A percentile compares a stretch with the other conserved stretches of the same genome.
Evolutionary conservation across 2,797 vertebrate genomes (phyloP).

Genomic region (Poecilia gillii): DNA sequence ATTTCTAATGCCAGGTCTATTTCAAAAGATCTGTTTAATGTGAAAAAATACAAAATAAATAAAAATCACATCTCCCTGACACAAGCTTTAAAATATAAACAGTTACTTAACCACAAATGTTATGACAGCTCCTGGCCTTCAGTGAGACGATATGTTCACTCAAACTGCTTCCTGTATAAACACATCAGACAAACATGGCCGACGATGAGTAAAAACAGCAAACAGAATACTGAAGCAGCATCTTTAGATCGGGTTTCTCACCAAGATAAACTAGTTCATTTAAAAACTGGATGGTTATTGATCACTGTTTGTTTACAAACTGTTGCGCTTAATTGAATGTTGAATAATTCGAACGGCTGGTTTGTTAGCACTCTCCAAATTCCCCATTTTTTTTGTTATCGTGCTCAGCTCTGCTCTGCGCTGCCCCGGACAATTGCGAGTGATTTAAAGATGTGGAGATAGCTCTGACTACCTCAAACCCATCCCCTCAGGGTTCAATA

Average conservation of each 20-base stretch:
- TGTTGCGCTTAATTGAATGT: not conserved
- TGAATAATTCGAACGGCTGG: not conserved
- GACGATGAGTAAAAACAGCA: not conserved
- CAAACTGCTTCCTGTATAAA: not conserved
- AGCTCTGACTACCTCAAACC: not conserved
- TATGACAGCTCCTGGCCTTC: not conserved
- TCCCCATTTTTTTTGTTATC: no score
- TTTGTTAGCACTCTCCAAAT: not conserved
- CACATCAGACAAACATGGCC: not conserved
- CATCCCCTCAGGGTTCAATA: not conserved
- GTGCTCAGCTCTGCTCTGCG: not conserved
- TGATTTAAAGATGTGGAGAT: constrained; percentile 3
- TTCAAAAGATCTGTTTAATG: not conserved
- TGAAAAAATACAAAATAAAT: not conserved
- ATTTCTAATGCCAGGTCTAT: not conserved
- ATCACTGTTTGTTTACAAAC: not conserved
- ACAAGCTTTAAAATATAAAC: not conserved
- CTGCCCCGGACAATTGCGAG: not conserved
- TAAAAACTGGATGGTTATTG: not conserved
- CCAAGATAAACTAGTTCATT: not conserved
- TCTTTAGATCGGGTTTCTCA: not conserved
- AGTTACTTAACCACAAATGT: not conserved
- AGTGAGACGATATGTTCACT: not conserved
- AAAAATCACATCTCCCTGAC: not conserved
- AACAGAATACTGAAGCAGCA: not conserved